Conservation (phyloP, 2,113 vertebrate species). For the Pelodiscus sinensis region DNA sequence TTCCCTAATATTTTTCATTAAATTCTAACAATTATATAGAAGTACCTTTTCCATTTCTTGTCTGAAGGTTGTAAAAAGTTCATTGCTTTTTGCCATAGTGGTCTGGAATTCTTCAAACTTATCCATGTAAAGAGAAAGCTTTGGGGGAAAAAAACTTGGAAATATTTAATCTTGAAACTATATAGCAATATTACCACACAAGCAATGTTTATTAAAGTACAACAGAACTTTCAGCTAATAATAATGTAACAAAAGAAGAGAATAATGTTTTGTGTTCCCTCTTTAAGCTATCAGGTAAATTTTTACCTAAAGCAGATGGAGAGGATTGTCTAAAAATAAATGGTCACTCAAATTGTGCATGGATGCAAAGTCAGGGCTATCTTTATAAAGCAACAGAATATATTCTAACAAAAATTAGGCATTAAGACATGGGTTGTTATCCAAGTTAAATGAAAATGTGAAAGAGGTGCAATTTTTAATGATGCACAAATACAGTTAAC, state of each 20-base stretch:
- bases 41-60: conserved; percentile 99
- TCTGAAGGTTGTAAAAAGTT: conserved; percentile 98
- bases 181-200: background rate
- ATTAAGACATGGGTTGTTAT: background rate
- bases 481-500: background rate
- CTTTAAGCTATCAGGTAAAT: background rate
- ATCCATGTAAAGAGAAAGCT: conserved; percentile 99
- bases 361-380: background rate
- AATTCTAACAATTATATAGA: background rate
- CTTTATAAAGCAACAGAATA: background rate
- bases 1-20: background rate
- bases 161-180: conserved; percentile 24
- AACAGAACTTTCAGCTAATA: background rate
- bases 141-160: conserved; percentile 41
- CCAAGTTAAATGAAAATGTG: background rate
- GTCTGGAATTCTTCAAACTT: conserved; percentile 99
- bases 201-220: background rate
- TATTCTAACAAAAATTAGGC: background rate
- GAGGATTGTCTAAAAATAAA: background rate
- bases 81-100: conserved; percentile 98
- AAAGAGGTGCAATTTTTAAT: background rate
- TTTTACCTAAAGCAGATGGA: background rate
- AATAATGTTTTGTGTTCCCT: accelerated
- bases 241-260: background rate
- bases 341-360: background rate